These are phyloP conservation scores for Drosophila mojavensis DNA, from an alignment of 1,140 invertebrate genomes.

Conservation along the genomic window DNA sequence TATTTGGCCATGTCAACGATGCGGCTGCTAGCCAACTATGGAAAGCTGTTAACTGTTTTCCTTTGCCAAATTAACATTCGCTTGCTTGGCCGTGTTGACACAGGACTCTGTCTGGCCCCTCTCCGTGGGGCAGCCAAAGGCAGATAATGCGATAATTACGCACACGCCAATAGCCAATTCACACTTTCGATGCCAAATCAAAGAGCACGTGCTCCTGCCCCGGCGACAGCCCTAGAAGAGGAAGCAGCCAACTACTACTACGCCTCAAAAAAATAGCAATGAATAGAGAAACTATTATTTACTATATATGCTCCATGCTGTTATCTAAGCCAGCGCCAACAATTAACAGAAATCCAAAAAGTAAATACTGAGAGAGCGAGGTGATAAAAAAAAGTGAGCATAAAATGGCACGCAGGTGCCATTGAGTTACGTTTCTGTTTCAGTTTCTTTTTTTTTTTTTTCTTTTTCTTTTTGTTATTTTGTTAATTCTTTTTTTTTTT, in stretches of 20 bases:
- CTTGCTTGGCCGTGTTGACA: not conserved
- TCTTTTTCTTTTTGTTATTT: too few species aligned
- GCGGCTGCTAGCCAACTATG: conserved; percentile 48
- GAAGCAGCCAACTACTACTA: conserved; percentile 33
- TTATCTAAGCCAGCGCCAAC: conserved; percentile 26
- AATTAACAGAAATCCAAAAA: conserved; percentile 48
- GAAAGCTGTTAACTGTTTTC: conserved; percentile 64
- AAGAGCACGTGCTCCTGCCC: conserved; percentile 55
- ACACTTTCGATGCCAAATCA: conserved; percentile 10
- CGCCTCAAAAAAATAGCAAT: conserved; percentile 53
- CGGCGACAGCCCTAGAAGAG: too few species aligned
- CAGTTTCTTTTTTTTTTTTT: not conserved
- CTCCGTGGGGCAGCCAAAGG: not conserved
- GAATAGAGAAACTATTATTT: conserved; percentile 50
- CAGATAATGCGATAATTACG: not conserved
- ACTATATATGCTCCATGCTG: conserved; percentile 43
- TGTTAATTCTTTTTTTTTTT: not conserved
- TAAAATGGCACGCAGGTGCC: conserved; percentile 48
- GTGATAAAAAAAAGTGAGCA: conserved; percentile 55
- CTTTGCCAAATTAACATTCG: not conserved
- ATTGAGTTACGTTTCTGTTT: conserved; percentile 45
- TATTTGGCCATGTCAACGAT: conserved; percentile 64
- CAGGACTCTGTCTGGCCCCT: not conserved
- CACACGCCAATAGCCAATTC: not conserved
- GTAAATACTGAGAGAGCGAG: conserved; percentile 58